Conservation (phyloP, 2,888 invertebrate genomes). For the Emmelina monodactyla region DNA sequence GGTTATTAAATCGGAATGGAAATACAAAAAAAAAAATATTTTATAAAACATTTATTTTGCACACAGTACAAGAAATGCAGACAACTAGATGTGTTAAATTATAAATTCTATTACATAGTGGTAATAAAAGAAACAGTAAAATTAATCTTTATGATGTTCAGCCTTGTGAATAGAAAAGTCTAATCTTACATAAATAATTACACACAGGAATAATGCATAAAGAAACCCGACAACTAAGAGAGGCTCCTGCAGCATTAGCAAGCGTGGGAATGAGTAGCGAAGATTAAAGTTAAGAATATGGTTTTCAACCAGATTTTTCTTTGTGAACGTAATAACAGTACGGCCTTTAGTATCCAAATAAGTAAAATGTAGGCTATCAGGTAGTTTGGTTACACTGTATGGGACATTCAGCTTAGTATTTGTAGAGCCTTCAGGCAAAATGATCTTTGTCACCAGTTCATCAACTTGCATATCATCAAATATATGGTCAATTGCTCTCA, state of each 20-base stretch:
- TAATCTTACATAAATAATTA: slow-evolving; percentile 92
- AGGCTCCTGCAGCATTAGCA: slow-evolving; percentile 92
- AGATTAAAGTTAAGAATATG: slow-evolving; percentile 96
- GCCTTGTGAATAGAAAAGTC: slow-evolving; percentile 92
- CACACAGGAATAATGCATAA: slow-evolving; percentile 86
- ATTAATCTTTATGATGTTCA: slow-evolving; percentile 65
- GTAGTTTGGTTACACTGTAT: slow-evolving; percentile 76
- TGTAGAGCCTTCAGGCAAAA: slow-evolving; percentile 93
- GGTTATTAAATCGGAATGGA: neutral
- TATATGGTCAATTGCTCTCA: slow-evolving; percentile 95
- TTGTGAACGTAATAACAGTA: slow-evolving; percentile 83
- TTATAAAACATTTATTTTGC: slow-evolving; percentile 29
- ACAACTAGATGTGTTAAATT: slow-evolving; percentile 26
- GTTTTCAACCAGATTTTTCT: slow-evolving; percentile 90
- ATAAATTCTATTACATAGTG: slow-evolving; percentile 19
- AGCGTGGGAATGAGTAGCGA: slow-evolving; percentile 85
- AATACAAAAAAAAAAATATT: neutral
- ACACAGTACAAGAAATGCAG: slow-evolving; percentile 31
- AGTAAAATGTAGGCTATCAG: slow-evolving; percentile 84
- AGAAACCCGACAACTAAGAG: slow-evolving; percentile 87
- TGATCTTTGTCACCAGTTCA: slow-evolving; percentile 84
- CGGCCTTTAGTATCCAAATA: slow-evolving; percentile 96
- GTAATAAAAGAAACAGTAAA: slow-evolving; percentile 19
- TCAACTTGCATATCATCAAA: slow-evolving; percentile 97
- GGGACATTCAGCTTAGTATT: slow-evolving; percentile 84